phyloP scores from a whole-genome alignment of 2,888 invertebrate genomes.

The Frankliniella intonsa region DNA sequence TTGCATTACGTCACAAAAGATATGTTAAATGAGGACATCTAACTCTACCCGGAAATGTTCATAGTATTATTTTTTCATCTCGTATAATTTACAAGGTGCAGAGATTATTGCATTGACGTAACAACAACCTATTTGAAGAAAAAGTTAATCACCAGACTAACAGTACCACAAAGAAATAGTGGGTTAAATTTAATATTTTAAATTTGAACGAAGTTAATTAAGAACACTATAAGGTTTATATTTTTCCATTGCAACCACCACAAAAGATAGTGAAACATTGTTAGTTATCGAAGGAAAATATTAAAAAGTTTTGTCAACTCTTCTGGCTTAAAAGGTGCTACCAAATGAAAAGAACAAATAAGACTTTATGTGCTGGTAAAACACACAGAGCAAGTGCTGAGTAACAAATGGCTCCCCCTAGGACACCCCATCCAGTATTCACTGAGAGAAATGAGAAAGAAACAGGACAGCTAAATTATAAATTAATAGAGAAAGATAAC shows the following conservation, averaged over 20 bases:
- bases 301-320: background rate
- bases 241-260: conserved; percentile 28
- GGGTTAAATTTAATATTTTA: too few relatives aligned
- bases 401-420: background rate
- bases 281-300: conserved; percentile 28
- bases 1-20: too few relatives aligned
- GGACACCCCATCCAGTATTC: background rate
- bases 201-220: background rate
- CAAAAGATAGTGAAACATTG: conserved; percentile 25
- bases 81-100: too few relatives aligned
- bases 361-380: background rate
- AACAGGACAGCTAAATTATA: background rate
- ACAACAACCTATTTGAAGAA: too few relatives aligned
- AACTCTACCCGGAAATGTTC: too few relatives aligned
- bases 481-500: background rate
- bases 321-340: background rate
- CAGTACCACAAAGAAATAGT: too few relatives aligned
- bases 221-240: background rate
- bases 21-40: too few relatives aligned
- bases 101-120: too few relatives aligned
- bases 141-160: too few relatives aligned
- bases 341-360: conserved; percentile 22
- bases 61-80: too few relatives aligned
- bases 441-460: background rate
- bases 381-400: conserved; percentile 16